Percentiles rank a stretch among this genome's conserved stretches.
Conservation (phyloP, 2,113 vertebrate genomes). For the Taurulus bubalis region DNA sequence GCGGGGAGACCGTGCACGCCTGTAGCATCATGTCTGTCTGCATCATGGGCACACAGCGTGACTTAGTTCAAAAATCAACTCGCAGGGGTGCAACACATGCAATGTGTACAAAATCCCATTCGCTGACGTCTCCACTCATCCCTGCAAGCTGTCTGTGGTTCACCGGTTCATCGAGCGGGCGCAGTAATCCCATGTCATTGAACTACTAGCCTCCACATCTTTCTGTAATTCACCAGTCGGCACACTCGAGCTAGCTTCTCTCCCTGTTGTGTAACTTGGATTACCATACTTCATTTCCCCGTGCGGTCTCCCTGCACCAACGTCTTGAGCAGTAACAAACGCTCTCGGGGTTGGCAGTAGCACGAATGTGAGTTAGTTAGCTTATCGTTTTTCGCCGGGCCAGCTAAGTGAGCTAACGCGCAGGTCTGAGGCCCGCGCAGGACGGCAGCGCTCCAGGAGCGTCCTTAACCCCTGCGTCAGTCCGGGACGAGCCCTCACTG, state of each 20-base stretch:
- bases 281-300: not conserved
- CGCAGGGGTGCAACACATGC: not conserved
- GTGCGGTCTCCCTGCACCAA: too few relatives aligned
- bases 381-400: constrained; percentile 15
- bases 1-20: constrained; percentile 8
- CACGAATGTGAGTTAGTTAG: not conserved
- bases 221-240: not conserved
- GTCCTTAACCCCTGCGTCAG: constrained; percentile 61
- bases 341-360: not conserved
- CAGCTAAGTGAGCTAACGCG: constrained; percentile 66
- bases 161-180: not conserved
- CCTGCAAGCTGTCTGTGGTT: not conserved
- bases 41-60: constrained; percentile 30
- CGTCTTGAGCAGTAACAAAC: not conserved
- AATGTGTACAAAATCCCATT: not conserved
- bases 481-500: not conserved
- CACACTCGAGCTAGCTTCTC: constrained; percentile 33
- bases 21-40: constrained; percentile 19
- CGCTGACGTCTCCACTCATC: not conserved
- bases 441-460: constrained; percentile 25
- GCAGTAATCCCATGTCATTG: constrained; percentile 66
- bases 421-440: constrained; percentile 71
- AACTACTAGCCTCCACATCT: constrained; percentile 51
- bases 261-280: constrained; percentile 46
- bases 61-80: constrained; percentile 35